Evolutionary conservation across 2,113 vertebrate species (phyloP), one percentile per base, ranked within the genome.

Genomic region (Strigops habroptila): DNA sequence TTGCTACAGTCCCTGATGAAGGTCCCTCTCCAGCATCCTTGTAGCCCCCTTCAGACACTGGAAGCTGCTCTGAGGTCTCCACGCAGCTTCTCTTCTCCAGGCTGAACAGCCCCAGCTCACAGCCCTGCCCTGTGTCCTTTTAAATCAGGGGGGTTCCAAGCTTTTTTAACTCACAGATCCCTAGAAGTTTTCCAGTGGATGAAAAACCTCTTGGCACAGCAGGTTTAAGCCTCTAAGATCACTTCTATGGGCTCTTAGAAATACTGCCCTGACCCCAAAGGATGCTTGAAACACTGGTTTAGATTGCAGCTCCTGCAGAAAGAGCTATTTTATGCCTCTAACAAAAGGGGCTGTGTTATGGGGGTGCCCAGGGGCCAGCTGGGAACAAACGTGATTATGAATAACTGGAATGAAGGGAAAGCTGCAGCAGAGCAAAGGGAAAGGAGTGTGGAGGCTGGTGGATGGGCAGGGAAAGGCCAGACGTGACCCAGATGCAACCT

Each of bases 261-360:
- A 88, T 62, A 73, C 44, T 93, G 62, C 62, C 52, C 44, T 91
- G 89, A 89, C 24, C 86, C 69, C 81, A 76, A 57, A 65, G 77
- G 65, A 55, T 76, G 77, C 69, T 52, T 82, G 81, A 69, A 92
- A 59, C 37, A 17, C 62, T 53, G 35, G 31, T 71, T 90, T 63
- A 65, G 82, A 60, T 77, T 83, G 71, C 68, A 95, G 71, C 79
- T 81, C 64, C 52, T 43, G 51, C 44, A 95, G 86, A 92, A 97
- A 88, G 86, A 91, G 62, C 93, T 93, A n/a, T 74, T 96, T 94
- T 62, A 62, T 86, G 41, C 28, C 18, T 86, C 30, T 81, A 64
- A 95, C 94, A 93, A 95, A 93, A 68, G 68, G 69, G 37, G 10
- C 91, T 94, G 69, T 92, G 93, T 95, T 90, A n/a, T 3, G 4